Evolutionary conservation across 2,888 invertebrate species (phyloP).

Genomic region (Cheilosia urbana): DNA sequence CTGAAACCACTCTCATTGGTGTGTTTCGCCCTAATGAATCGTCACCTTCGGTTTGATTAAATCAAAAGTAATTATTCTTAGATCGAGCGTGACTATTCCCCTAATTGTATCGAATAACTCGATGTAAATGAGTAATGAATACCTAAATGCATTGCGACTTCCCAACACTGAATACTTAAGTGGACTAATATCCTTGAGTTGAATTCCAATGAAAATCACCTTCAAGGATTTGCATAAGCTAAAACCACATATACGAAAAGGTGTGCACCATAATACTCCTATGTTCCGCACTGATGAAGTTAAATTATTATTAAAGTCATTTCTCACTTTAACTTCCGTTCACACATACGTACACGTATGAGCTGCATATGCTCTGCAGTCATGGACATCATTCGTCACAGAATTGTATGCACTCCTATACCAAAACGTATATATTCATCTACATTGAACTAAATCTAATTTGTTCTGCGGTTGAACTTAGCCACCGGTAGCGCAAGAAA

Average conservation of each 20-base stretch:
- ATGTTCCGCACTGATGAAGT: conserved; percentile 24
- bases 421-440: not conserved
- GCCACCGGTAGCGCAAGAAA: conserved; percentile 1
- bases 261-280: not conserved
- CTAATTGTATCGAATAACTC: not conserved
- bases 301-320: conserved; percentile 44
- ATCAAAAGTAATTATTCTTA: not conserved
- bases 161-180: not conserved
- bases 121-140: not conserved
- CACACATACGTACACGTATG: not conserved
- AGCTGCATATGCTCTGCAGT: conserved; percentile 4
- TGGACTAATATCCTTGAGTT: not conserved
- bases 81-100: not conserved
- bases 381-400: conserved; percentile 7
- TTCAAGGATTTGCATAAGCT: conserved; percentile 22
- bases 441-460: conserved; percentile 35
- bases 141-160: not conserved
- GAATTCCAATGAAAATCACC: not conserved
- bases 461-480: conserved; percentile 32
- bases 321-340: conserved; percentile 42
- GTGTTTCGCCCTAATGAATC: not conserved
- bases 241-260: not conserved
- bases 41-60: not conserved
- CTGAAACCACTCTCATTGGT: not conserved
- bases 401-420: not conserved